phyloP scores from a whole-genome alignment of 2,888 invertebrate species.

The Apodemia zela region DNA sequence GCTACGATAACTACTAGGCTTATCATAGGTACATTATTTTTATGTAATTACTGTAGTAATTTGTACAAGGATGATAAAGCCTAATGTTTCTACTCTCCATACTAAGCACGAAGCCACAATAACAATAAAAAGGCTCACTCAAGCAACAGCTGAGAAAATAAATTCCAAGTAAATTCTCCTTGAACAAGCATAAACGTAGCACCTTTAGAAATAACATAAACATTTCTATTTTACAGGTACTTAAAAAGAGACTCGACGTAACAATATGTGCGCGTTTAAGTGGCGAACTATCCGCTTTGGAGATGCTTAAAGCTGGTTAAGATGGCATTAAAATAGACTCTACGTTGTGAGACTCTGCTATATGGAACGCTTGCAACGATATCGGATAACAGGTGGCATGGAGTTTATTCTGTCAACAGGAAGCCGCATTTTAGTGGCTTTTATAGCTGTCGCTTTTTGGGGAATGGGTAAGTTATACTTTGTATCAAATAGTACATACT shows the following conservation, averaged over 20 bases:
- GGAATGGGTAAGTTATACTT: constrained; percentile 64
- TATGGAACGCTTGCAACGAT: constrained; percentile 34
- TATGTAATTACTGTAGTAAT: neutral
- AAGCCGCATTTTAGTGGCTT: constrained; percentile 71
- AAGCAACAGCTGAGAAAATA: constrained; percentile 12
- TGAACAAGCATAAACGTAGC: constrained; percentile 15
- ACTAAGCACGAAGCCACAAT: constrained; percentile 1
- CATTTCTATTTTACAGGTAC: constrained; percentile 46
- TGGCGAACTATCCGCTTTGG: constrained; percentile 48
- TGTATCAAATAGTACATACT: neutral
- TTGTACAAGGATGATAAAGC: neutral
- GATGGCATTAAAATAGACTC: constrained; percentile 33
- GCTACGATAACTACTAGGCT: neutral
- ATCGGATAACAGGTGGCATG: constrained; percentile 57
- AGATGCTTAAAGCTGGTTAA: constrained; percentile 34
- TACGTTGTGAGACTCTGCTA: constrained; percentile 35
- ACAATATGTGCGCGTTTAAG: constrained; percentile 53
- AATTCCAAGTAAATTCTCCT: constrained; percentile 7
- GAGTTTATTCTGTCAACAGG: constrained; percentile 59
- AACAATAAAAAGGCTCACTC: constrained; percentile 11
- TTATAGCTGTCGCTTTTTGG: constrained; percentile 70
- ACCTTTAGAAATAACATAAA: constrained; percentile 24
- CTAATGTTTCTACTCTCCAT: neutral
- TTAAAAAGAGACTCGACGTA: constrained; percentile 35
- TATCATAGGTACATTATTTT: neutral